phyloP scores from a whole-genome alignment of 2,113 vertebrate species.

The Carlito syrichta region DNA sequence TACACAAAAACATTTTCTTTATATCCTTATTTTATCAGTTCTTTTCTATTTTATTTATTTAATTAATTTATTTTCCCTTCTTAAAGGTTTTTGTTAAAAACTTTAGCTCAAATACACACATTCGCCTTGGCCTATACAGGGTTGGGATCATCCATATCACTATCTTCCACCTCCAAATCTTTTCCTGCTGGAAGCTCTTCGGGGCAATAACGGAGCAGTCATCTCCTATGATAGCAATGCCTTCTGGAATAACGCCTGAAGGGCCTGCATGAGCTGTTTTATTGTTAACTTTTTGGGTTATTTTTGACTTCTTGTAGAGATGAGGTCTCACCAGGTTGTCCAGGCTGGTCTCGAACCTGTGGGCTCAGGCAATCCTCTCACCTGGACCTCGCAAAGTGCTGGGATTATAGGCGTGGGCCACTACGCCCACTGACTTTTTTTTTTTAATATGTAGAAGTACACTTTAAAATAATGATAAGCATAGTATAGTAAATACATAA shows the following conservation, averaged over 20 bases:
- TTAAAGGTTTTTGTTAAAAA: background rate
- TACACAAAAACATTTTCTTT: background rate
- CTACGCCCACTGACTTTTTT: no score
- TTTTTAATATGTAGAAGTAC: background rate
- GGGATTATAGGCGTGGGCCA: no score
- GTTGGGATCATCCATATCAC: background rate
- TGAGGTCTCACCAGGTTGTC: no score
- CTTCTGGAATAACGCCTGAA: background rate
- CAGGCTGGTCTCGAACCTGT: no score
- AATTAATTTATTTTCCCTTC: no score
- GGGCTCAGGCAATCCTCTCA: no score
- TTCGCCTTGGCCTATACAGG: background rate
- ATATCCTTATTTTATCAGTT: background rate
- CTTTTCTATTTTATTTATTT: background rate
- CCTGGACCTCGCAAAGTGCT: no score
- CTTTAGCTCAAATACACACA: background rate
- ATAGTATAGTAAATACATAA: background rate
- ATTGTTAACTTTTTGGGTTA: background rate
- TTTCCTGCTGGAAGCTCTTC: background rate
- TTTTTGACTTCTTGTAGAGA: no score
- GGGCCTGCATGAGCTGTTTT: background rate
- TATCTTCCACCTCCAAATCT: background rate
- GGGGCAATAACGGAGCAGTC: background rate
- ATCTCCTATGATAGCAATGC: background rate
- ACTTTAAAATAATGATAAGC: background rate